phyloP scores from a whole-genome alignment of 2,888 invertebrate genomes.

The Hirudinaria manillensis region DNA sequence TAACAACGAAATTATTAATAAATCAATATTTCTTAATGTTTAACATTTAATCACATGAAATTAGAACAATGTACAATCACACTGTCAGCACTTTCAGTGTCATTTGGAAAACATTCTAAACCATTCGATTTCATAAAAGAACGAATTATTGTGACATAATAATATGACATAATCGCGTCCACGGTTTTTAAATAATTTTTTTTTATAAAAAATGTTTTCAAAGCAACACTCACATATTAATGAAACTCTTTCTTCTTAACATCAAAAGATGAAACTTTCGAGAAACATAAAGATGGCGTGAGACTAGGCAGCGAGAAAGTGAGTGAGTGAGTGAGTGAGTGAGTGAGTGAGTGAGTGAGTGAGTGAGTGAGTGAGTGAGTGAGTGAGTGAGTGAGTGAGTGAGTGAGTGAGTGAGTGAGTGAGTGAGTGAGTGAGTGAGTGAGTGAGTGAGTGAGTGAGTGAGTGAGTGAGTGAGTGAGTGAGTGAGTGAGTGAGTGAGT shows the following conservation, averaged over 20 bases:
- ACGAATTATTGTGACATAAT: too few relatives aligned
- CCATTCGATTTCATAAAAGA: too few relatives aligned
- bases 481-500: constrained; percentile 31
- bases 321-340: constrained; percentile 5
- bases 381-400: constrained; percentile 32
- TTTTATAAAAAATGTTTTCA: too few relatives aligned
- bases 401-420: constrained; percentile 34
- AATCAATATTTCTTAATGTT: too few relatives aligned
- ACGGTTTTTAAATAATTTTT: too few relatives aligned
- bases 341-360: constrained; percentile 18
- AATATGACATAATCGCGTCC: too few relatives aligned
- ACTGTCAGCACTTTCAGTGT: too few relatives aligned
- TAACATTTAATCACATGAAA: too few relatives aligned
- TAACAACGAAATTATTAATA: too few relatives aligned
- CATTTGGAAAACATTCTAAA: too few relatives aligned
- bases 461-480: constrained; percentile 30
- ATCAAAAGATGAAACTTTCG: background rate
- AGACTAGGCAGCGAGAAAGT: background rate
- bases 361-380: constrained; percentile 32
- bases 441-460: constrained; percentile 33
- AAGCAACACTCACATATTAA: background rate
- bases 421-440: constrained; percentile 33
- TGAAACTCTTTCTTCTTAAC: background rate
- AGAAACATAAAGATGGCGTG: background rate
- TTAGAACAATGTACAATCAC: too few relatives aligned